Percentiles rank a stretch among this genome's conserved stretches.
These are phyloP conservation scores for Sinohyriopsis cumingii DNA, from an alignment of 2,888 invertebrate genomes.

Conservation along the genomic window DNA sequence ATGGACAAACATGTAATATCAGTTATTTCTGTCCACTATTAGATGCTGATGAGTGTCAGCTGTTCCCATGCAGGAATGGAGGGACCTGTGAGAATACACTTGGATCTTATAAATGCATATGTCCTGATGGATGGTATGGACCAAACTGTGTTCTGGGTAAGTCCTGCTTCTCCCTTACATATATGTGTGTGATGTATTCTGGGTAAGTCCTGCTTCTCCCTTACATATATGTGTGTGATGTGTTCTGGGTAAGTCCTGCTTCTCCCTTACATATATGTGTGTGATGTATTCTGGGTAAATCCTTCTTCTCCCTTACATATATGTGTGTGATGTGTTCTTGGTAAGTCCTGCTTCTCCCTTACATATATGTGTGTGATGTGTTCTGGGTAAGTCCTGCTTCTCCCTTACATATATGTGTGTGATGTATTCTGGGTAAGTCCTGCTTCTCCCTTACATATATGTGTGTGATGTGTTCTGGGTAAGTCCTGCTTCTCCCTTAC, in stretches of 20 bases:
- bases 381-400: constrained; percentile 78
- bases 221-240: constrained; percentile 75
- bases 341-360: constrained; percentile 63
- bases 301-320: neutral
- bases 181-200: constrained; percentile 86
- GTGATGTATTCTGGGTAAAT: constrained; percentile 89
- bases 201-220: constrained; percentile 72
- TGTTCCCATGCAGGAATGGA: constrained; percentile 44
- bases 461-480: constrained; percentile 92
- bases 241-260: constrained; percentile 80
- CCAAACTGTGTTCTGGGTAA: constrained; percentile 91
- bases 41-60: constrained; percentile 40
- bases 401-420: too few relatives aligned
- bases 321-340: constrained; percentile 89
- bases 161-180: neutral
- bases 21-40: neutral
- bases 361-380: constrained; percentile 78
- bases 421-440: constrained; percentile 86
- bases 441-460: too few relatives aligned
- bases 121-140: constrained; percentile 71
- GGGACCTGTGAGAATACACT: constrained; percentile 40
- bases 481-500: neutral
- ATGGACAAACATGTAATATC: too few relatives aligned
- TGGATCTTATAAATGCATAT: constrained; percentile 75
- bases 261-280: too few relatives aligned